phyloP scores from a whole-genome alignment of 2,113 vertebrate genomes.

The Pteruthius melanotis region DNA sequence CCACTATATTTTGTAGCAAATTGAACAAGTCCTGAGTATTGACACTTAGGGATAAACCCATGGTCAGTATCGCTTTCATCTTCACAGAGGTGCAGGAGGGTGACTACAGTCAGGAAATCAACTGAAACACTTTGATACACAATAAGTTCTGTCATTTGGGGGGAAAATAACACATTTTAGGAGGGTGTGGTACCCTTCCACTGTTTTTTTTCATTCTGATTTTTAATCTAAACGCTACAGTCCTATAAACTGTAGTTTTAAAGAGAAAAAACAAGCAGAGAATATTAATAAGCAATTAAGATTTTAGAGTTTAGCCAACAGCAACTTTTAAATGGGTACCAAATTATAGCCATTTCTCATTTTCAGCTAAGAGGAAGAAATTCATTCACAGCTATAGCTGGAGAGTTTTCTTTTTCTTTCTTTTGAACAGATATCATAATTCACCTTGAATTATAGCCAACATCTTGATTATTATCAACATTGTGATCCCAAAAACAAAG shows the following conservation, averaged over 20 bases:
- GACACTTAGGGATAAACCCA: not conserved
- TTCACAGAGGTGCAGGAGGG: not conserved
- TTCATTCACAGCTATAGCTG: constrained; percentile 46
- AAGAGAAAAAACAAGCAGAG: constrained; percentile 36
- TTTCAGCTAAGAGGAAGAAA: constrained; percentile 59
- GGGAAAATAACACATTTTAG: not conserved
- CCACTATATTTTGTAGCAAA: not conserved
- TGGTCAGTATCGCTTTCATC: not conserved
- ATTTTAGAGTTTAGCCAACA: constrained; percentile 65
- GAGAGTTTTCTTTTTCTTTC: constrained; percentile 41
- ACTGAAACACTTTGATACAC: not conserved
- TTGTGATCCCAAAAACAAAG: constrained; percentile 31
- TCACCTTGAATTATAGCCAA: constrained; percentile 52
- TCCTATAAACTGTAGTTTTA: not conserved
- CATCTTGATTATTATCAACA: too few species aligned
- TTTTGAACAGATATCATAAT: constrained; percentile 27
- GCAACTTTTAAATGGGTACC: constrained; percentile 60
- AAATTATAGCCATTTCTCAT: constrained; percentile 69
- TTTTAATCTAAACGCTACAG: constrained; percentile 15
- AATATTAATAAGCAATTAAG: constrained; percentile 69
- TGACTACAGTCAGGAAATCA: not conserved
- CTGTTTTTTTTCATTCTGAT: not conserved
- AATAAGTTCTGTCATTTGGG: not conserved
- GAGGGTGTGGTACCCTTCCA: not conserved
- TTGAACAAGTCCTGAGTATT: not conserved